These are phyloP conservation scores for Megaptera novaeangliae DNA, from an alignment of 2,113 vertebrate genomes.

Conservation along the genomic window DNA sequence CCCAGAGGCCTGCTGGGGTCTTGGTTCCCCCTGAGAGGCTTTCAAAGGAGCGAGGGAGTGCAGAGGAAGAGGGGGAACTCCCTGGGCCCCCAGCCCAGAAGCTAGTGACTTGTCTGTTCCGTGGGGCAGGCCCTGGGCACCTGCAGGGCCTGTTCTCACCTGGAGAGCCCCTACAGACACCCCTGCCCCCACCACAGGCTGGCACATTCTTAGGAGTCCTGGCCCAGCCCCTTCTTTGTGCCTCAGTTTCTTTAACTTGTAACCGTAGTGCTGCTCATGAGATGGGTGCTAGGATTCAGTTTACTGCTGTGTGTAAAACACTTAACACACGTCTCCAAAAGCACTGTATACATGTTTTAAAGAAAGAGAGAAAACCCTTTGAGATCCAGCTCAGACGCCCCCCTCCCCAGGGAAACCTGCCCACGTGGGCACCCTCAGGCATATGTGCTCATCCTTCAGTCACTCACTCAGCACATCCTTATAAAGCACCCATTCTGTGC, in stretches of 20 bases:
- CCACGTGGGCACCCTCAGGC: too few species aligned
- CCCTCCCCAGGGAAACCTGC: background rate
- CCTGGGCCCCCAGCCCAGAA: background rate
- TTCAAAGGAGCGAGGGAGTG: background rate
- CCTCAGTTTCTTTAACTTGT: background rate
- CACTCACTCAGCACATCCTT: background rate
- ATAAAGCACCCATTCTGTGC: background rate
- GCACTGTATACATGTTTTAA: background rate
- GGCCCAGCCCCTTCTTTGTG: background rate
- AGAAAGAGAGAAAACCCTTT: background rate
- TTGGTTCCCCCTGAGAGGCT: background rate
- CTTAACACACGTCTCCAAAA: background rate
- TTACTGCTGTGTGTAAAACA: background rate
- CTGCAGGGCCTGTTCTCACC: background rate
- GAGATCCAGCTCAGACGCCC: background rate
- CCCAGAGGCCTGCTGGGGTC: background rate
- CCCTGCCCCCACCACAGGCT: rapidly evolving
- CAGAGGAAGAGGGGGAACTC: background rate
- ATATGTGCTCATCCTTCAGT: background rate
- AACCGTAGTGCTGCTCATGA: background rate
- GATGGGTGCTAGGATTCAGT: background rate
- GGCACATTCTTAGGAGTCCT: background rate
- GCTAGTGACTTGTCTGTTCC: background rate
- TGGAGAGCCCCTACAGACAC: background rate
- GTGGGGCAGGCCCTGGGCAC: background rate